phyloP scores from a whole-genome alignment of 2,797 vertebrate genomes.

The Propithecus deckenii region DNA sequence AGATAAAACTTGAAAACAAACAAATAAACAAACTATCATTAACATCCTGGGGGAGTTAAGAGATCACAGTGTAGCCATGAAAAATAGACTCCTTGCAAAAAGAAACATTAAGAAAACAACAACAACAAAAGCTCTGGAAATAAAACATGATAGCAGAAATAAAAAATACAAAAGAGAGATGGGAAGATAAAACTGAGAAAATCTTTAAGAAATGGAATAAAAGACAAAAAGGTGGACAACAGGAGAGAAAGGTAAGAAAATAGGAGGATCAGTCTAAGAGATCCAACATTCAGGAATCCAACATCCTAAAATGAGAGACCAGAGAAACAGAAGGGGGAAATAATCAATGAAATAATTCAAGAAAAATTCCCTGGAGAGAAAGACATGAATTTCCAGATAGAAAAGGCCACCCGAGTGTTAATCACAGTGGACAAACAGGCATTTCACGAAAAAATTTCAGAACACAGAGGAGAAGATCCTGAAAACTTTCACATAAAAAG shows the following conservation, averaged over 20 bases:
- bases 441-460: not conserved
- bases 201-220: conserved; percentile 33
- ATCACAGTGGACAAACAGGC: not conserved
- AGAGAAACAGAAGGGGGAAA: not conserved
- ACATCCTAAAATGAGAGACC: not conserved
- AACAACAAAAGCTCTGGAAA: not conserved
- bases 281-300: not conserved
- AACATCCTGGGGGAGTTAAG: not conserved
- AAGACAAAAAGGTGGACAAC: not conserved
- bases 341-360: not conserved
- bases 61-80: not conserved
- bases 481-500: not conserved
- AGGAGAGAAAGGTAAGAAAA: conserved; percentile 30
- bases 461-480: not conserved
- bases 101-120: not conserved
- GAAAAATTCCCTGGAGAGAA: conserved; percentile 12
- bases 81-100: not conserved
- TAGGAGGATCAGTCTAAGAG: not conserved
- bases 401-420: not conserved
- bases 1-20: not conserved
- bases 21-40: not conserved
- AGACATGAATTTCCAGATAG: not conserved
- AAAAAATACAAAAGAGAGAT: not conserved
- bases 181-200: not conserved
- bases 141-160: conserved; percentile 1